Evolutionary conservation across 1,140 invertebrate genomes (phyloP), one percentile per base, ranked within the genome.

Genomic region (Zaprionus gabonicus): DNA sequence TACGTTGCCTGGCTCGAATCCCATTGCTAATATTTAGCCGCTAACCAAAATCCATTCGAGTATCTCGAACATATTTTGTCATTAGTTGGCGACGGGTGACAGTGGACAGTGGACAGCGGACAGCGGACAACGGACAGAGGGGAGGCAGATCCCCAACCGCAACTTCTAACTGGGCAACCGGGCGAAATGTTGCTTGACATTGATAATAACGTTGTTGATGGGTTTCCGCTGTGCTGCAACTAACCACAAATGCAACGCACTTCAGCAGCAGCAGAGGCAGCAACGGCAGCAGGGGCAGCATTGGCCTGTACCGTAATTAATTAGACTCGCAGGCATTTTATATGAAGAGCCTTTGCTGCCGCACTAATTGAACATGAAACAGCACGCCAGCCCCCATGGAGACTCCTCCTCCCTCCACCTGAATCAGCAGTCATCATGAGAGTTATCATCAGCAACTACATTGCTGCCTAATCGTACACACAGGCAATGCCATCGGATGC

Each of bases 291-390:
- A 57, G 65, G 58, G 53, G 51, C 53, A 38, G 36, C 17, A 15
- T 36, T 69, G 23, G 17, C 67, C 76, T 67, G 69, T 70, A 60
- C 73, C 57, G 76, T 85, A 85, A 91, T 90, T 90, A 91, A 90
- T 90, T 90, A 90, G 86, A 90, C 85, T 90, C 71, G 81, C 79
- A 90, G 85, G 85, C 85, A 91, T 91, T 88, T 85, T 85, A 72
- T 79, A 80, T 76, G 81, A 82, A 77, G 79, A 80, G 81, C 72
- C 64, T 74, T 71, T 71, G 44, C 36, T 62, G 73, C 66, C 46
- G 80, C 70, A 82, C 85, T 90, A 90, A 91, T 90, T 90, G 85
- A 91, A 90, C 86, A 90, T 91, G 86, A 90, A 87, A 86, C 74
- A 76, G 58, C 69, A 70, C 65, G 20, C 57, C 38, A 36, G 60